Evolutionary conservation across 2,888 invertebrate species (phyloP), one percentile per base, ranked within the genome.

Genomic region (Dynastes hyllus): DNA sequence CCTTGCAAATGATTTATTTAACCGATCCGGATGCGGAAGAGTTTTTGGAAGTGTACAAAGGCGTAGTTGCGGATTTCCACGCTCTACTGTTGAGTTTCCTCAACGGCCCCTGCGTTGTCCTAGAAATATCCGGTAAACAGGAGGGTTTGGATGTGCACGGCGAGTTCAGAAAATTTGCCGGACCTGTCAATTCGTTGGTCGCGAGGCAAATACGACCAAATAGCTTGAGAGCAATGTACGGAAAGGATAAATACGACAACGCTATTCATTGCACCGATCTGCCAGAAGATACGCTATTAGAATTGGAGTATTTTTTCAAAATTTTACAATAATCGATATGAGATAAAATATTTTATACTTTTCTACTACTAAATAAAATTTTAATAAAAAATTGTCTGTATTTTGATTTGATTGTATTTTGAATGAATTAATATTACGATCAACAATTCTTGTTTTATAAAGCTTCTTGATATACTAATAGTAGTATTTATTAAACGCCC

Each of bases 231-330:
- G 97, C 97, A 0, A 92, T 93, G 85, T 96, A 95, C 89, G 98
- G 98, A 0, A 92, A 91, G 61, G 94, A 93, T 61, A 96, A 95
- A 89, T 92, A 96, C 29, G 92, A 94, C 86, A 98, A 98, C 89
- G 97, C 96, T 3, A 91, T 98, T 6, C 98, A 98, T 88, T 98
- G 98, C 87, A 98, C 98, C 29, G 98, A 98, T 90, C 90, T 98
- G 78, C 92, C 94, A 0, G 97, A 97, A 87, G 98, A 98, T 89
- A 95, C 95, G 0, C 86, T 92, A 37, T 88, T 97, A 77, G 98
- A 98, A 91, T 91, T 95, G 76, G 94, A 95, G 88, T 95, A 95
- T 88, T 93, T 95, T 87, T 95, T 95, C 87, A 95, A 94, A 89
- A 94, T 95, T 85, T 87, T 94, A 53, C 86, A 84, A 27, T 77